These are phyloP conservation scores for Drosophila kohkoa DNA, from an alignment of 1,140 invertebrate species.

Conservation along the genomic window DNA sequence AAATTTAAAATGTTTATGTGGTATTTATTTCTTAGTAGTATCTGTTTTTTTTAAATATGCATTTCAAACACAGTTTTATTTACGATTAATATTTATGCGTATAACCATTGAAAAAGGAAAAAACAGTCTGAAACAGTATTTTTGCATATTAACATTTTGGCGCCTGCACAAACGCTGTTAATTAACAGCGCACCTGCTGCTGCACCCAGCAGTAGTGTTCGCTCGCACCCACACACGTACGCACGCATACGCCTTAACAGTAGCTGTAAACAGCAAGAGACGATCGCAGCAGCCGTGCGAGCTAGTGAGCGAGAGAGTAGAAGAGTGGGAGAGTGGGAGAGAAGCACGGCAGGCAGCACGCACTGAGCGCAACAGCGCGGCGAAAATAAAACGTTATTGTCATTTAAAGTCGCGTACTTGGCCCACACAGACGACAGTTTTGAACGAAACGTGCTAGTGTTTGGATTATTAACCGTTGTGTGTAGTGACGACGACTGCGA, in stretches of 20 bases:
- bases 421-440: constrained; percentile 71
- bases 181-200: constrained; percentile 47
- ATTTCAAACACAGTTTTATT: too few relatives aligned
- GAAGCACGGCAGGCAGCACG: constrained; percentile 29
- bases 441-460: constrained; percentile 64
- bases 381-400: constrained; percentile 51
- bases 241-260: constrained; percentile 25
- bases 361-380: constrained; percentile 40
- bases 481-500: background rate
- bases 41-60: too few relatives aligned
- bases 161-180: constrained; percentile 29
- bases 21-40: too few relatives aligned
- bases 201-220: constrained; percentile 19
- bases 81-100: background rate
- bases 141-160: constrained; percentile 3
- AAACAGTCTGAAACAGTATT: background rate
- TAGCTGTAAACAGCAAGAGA: constrained; percentile 27
- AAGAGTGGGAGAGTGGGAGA: background rate
- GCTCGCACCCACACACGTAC: constrained; percentile 1
- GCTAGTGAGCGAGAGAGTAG: constrained; percentile 8
- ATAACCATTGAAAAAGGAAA: background rate
- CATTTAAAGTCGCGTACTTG: constrained; percentile 61
- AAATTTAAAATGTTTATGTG: too few relatives aligned
- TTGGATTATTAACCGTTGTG: constrained; percentile 36
- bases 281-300: constrained; percentile 36